Conservation (phyloP, 2,888 invertebrate species). For the Hydropsyche betteni region DNA sequence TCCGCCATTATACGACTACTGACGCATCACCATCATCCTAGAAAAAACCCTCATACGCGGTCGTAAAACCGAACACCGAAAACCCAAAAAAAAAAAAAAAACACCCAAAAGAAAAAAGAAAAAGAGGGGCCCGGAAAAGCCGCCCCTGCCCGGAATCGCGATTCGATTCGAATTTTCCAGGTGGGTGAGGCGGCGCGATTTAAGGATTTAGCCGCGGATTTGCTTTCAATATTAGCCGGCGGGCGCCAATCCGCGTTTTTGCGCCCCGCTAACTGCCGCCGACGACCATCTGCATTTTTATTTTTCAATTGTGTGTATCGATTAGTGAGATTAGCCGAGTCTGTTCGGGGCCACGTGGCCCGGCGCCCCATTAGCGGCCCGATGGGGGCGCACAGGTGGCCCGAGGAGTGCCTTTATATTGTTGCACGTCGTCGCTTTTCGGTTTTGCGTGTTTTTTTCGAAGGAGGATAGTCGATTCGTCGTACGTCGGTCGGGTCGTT, state of each 20-base stretch:
- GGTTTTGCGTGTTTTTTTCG: too few species aligned
- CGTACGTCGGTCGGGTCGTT: too few species aligned
- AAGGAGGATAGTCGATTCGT: too few species aligned
- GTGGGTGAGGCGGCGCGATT: constrained; percentile 66
- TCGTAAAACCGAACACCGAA: too few species aligned
- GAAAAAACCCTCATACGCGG: too few species aligned
- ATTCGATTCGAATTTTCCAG: constrained; percentile 59
- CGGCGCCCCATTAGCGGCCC: neutral
- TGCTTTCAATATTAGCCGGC: constrained; percentile 69
- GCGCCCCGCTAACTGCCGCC: constrained; percentile 46
- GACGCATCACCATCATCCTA: too few species aligned
- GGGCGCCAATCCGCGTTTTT: constrained; percentile 51
- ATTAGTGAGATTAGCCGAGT: constrained; percentile 66
- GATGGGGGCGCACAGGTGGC: too few species aligned
- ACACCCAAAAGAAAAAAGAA: constrained; percentile 43
- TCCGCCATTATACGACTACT: too few species aligned
- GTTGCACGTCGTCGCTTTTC: too few species aligned
- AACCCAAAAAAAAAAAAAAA: neutral
- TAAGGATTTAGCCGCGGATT: constrained; percentile 68
- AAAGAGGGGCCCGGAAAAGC: constrained; percentile 41
- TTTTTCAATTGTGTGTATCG: constrained; percentile 67
- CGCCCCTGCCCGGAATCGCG: constrained; percentile 50
- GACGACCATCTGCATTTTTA: constrained; percentile 68
- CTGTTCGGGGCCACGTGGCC: constrained; percentile 39
- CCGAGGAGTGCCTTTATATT: too few species aligned